Base-by-base conservation (phyloP, 1,140 invertebrate species). In the Archegozetes longisetosus region DNA sequence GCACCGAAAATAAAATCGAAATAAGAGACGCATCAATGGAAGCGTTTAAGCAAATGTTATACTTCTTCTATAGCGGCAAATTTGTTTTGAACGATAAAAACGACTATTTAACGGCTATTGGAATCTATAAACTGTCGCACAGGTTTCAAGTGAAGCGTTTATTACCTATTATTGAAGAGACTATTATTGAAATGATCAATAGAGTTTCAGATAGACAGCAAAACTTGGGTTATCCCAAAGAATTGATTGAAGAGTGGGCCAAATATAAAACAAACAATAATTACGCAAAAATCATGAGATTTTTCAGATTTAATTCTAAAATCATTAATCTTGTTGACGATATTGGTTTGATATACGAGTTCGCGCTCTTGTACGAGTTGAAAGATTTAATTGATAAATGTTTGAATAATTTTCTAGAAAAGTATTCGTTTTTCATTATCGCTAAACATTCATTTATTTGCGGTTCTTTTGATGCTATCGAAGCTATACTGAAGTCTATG, bases 1-100 rank as follows among this genome's bases (percentile, higher is more conserved):
- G 87, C 0, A 81, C 78, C 58, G 74, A 83, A 69, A 74, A 77
- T 29, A 86, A 92, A 76, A 87, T 98, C 59, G 82, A 84, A 66
- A 69, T 98, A 20, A 82, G 84, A 70, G 85, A 84, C 64, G 81
- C 90, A 27, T 85, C 85, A n/a, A 71, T 92, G 23, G 78, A 81
- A 60, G 86, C 91, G 22, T 98, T 98, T 68, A 88, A 88, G 72
- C 80, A 82, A 53, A 74, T 98, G 0, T 74, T 98, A 0, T 83
- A 87, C 67, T 98, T 98, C 74, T 90, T 98, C 53, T 98, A 98
- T 71, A 92, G 32, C 32, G 32, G 17, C 6, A 6, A 17, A 9
- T 40, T 40, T 17, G 32, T 9, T 6, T 9, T 40, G 32, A 17
- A 40, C 32, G 17, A 40, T 17, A 17, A 40, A 9, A 40, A 40